A percentile compares a stretch with the other conserved stretches of the same genome.
These are phyloP conservation scores for Solenodon paradoxus DNA, from an alignment of 2,113 vertebrate species.

Conservation along the genomic window DNA sequence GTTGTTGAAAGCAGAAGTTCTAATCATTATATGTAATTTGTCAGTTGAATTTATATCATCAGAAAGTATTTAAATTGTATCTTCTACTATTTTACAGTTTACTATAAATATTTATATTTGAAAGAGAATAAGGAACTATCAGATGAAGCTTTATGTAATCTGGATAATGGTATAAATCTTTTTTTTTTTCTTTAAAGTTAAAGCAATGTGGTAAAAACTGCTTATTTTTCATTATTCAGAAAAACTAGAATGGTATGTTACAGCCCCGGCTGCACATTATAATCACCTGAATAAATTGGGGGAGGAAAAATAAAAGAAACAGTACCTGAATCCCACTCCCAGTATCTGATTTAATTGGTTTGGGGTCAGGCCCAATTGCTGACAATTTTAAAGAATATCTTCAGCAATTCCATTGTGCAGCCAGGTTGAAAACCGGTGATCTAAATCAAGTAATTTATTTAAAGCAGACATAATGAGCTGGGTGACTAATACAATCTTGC, in stretches of 20 bases:
- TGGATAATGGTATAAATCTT: not conserved
- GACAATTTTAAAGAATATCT: constrained; percentile 13
- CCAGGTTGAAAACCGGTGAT: constrained; percentile 23
- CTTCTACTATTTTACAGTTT: not conserved
- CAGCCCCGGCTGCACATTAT: not conserved
- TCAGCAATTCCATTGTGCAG: not conserved
- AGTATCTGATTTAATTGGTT: not conserved
- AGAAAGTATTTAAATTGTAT: not conserved
- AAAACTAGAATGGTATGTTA: not conserved
- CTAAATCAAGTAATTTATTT: constrained; percentile 16
- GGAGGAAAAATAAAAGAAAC: not conserved
- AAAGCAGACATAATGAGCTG: not conserved
- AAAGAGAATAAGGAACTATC: not conserved
- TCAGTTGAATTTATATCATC: not conserved
- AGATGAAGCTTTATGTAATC: not conserved
- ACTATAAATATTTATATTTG: not conserved
- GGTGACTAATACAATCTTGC: not conserved
- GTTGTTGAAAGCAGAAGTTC: not conserved
- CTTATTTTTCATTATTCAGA: not conserved
- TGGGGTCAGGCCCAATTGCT: not conserved
- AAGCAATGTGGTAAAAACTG: not conserved
- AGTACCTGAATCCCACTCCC: not conserved
- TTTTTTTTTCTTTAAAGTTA: constrained; percentile 19
- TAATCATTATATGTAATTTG: not conserved
- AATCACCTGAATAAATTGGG: not conserved